phyloP scores from a whole-genome alignment of 1,140 invertebrate species.

The Cydia pomonella region DNA sequence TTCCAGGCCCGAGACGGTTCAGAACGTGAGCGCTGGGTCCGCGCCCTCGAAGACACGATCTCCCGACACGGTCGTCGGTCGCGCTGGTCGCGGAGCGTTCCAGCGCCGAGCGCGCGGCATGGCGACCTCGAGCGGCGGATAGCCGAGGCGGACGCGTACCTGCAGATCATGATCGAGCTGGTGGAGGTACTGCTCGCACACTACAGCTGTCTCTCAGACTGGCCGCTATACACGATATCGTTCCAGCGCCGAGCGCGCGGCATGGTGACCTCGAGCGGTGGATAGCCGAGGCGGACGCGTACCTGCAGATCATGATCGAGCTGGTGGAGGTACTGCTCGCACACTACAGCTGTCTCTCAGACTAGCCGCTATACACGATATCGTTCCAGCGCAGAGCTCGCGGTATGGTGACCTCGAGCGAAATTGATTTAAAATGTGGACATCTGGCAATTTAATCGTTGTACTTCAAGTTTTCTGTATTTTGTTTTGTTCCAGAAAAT shows the following conservation, averaged over 20 bases:
- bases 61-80: slow-evolving; percentile 87
- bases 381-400: slow-evolving; percentile 80
- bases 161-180: slow-evolving; percentile 97
- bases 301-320: slow-evolving; percentile 95
- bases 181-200: neutral
- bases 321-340: slow-evolving; percentile 74
- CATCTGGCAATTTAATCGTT: too few species aligned
- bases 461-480: too few species aligned
- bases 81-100: slow-evolving; percentile 75
- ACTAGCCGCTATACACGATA: slow-evolving; percentile 25
- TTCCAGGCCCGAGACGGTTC: slow-evolving; percentile 93
- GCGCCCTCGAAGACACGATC: slow-evolving; percentile 96
- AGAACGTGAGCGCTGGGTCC: slow-evolving; percentile 97
- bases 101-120: slow-evolving; percentile 66
- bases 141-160: slow-evolving; percentile 96
- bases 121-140: slow-evolving; percentile 93
- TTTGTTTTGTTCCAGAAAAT: slow-evolving; percentile 82
- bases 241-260: slow-evolving; percentile 72
- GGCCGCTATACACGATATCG: slow-evolving; percentile 65
- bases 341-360: neutral
- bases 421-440: too few species aligned
- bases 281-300: slow-evolving; percentile 95
- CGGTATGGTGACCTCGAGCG: neutral
- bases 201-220: neutral
- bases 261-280: slow-evolving; percentile 88